Evolutionary conservation across 2,888 invertebrate species (phyloP).

Genomic region (Icerya purchasi): DNA sequence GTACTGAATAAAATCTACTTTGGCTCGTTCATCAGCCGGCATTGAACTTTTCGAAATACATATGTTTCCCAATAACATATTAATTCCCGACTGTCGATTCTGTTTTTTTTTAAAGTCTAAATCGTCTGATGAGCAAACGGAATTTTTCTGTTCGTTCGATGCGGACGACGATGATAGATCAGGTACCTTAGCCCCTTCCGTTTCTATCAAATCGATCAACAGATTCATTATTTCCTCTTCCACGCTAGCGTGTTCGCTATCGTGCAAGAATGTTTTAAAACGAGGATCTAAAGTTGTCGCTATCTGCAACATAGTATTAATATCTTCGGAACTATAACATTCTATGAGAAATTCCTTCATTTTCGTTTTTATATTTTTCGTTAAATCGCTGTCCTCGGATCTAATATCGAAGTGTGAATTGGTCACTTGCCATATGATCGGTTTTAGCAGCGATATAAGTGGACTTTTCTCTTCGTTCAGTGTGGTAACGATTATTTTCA

Average conservation of each 20-base stretch:
- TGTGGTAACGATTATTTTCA: slow-evolving; percentile 30
- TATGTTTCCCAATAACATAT: slow-evolving; percentile 6
- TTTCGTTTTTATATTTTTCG: slow-evolving; percentile 25
- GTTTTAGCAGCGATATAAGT: slow-evolving; percentile 29
- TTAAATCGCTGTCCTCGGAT: slow-evolving; percentile 24
- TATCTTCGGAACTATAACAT: slow-evolving; percentile 22
- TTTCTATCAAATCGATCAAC: slow-evolving; percentile 25
- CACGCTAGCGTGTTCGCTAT: background rate
- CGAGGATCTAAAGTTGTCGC: slow-evolving; percentile 30
- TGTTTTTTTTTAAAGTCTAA: background rate
- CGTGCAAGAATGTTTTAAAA: slow-evolving; percentile 28
- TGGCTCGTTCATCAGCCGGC: slow-evolving; percentile 26
- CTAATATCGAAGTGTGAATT: slow-evolving; percentile 28
- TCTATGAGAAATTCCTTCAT: slow-evolving; percentile 24
- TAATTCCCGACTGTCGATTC: slow-evolving; percentile 5
- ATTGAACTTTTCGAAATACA: slow-evolving; percentile 23
- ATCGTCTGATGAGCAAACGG: background rate
- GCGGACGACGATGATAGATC: background rate
- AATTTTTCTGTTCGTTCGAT: background rate
- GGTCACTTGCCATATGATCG: slow-evolving; percentile 29
- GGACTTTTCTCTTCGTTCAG: slow-evolving; percentile 30
- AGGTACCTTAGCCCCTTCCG: slow-evolving; percentile 23
- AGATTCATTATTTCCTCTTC: slow-evolving; percentile 19
- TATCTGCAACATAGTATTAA: slow-evolving; percentile 26
- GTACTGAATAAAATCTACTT: slow-evolving; percentile 28